Base-by-base conservation (phyloP, 2,888 invertebrate genomes). In the Crossocerus cetratus region DNA sequence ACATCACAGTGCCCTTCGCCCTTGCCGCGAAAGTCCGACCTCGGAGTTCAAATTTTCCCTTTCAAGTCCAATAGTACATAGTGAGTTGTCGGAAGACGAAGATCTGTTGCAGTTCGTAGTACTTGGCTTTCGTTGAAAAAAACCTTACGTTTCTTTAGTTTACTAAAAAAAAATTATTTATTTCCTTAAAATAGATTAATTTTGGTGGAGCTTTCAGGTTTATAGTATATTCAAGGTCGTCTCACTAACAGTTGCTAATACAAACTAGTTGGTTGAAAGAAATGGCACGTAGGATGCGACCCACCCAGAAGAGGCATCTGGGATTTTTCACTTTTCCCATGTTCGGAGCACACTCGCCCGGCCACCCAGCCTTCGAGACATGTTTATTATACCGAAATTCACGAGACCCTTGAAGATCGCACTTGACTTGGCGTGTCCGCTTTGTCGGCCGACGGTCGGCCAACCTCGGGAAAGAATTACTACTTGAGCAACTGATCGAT, bases 1-100 rank as follows among this genome's bases (percentile, higher is more conserved):
- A 78, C 73, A 18, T n/a, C 21, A 20, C 74, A 58, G 65, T 64
- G 71, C 16, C 54, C 64, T 58, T 78, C 74, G 73, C 72, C 74
- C 22, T 57, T 32, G 11, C 2, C 32, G 32, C 71, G 56, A 64
- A 72, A 65, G 63, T 44, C 70, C 64, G 65, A 67, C 60, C 44
- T 64, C 54, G 44, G 55, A 65, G 59, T 32, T 23, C 42, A 23
- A 55, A 23, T 32, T 57, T 57, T 54, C 49, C 18, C 55, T 32
- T 53, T 54, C 21, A n/a, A 32, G 32, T 4, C 49, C 11, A 32
- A 8, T 11, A 32, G 32, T 32, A 32, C n/a, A n/a, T n/a, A n/a
- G n/a, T n/a, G 32, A 8, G 4, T 32, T 32, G 32, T 32, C 32
- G 32, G 32, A 32, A 32, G 32, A 32, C 32, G 5, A 32, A 32